Evolutionary conservation across 1,140 invertebrate species (phyloP).

Genomic region (Lepidurus couesii): DNA sequence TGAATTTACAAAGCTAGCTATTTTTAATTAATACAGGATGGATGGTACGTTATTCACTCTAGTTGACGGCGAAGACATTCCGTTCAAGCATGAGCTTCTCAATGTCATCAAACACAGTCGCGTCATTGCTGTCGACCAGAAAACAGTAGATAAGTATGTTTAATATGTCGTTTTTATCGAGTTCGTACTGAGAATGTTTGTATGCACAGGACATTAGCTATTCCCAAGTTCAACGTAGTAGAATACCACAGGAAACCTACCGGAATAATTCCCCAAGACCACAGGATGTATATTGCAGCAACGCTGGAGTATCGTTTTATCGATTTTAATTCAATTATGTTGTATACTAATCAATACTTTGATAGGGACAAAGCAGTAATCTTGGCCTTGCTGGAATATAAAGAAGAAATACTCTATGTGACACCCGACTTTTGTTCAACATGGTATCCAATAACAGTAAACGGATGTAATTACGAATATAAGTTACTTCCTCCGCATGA

Average conservation of each 20-base stretch:
- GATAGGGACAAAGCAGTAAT: background rate
- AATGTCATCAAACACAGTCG: background rate
- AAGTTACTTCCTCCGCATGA: background rate
- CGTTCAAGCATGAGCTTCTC: background rate
- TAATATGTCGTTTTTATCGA: background rate
- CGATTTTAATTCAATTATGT: background rate
- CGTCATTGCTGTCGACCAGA: background rate
- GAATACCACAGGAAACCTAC: background rate
- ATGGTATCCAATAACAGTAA: background rate
- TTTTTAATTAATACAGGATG: background rate
- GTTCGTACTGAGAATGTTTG: background rate
- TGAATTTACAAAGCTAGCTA: too few species aligned
- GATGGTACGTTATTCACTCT: background rate
- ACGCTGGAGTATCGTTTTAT: background rate
- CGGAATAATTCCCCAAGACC: background rate
- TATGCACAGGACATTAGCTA: background rate
- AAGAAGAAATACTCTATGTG: background rate
- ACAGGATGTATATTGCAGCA: background rate
- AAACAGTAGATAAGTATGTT: background rate
- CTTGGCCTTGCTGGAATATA: background rate
- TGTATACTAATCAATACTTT: background rate
- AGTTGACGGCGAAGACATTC: conserved; percentile 1
- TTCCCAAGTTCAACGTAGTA: background rate
- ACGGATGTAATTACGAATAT: background rate
- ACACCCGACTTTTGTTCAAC: background rate